Evolutionary conservation across 1,140 invertebrate species (phyloP).

Genomic region (Pseudachorutes palmiensis): DNA sequence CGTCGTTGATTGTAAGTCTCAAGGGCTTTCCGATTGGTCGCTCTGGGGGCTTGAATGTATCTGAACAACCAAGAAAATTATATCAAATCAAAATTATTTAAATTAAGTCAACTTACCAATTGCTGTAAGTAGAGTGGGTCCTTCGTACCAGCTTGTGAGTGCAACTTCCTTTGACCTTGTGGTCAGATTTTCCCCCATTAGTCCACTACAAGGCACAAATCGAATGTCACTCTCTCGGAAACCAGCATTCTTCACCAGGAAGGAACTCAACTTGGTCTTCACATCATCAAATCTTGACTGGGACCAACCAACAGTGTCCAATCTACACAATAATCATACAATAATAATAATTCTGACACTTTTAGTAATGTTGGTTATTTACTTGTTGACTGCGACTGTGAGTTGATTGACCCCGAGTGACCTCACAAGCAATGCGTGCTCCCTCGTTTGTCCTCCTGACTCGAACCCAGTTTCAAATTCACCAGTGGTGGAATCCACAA

Average conservation of each 20-base stretch:
- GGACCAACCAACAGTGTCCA: conserved; percentile 72
- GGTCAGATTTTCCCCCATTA: conserved; percentile 86
- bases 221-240: conserved; percentile 79
- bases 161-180: conserved; percentile 56
- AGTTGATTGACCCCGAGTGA: conserved; percentile 73
- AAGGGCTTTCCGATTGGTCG: conserved; percentile 81
- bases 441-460: conserved; percentile 90
- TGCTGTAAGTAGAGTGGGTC: conserved; percentile 69
- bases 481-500: conserved; percentile 84
- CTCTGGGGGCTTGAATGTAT: conserved; percentile 73
- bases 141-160: conserved; percentile 74
- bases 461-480: conserved; percentile 99
- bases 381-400: conserved; percentile 74
- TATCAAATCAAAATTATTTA: conserved; percentile 11
- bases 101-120: conserved; percentile 54
- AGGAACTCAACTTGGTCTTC: conserved; percentile 68
- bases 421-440: conserved; percentile 87
- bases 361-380: neutral
- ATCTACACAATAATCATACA: conserved; percentile 10
- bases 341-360: neutral
- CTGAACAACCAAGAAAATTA: conserved; percentile 45
- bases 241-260: conserved; percentile 82
- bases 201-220: conserved; percentile 91
- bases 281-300: conserved; percentile 80
- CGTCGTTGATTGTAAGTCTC: conserved; percentile 84